Percentiles rank a stretch among this genome's conserved stretches.
Evolutionary conservation across 2,113 vertebrate genomes (phyloP).

Genomic region (Hucho hucho): DNA sequence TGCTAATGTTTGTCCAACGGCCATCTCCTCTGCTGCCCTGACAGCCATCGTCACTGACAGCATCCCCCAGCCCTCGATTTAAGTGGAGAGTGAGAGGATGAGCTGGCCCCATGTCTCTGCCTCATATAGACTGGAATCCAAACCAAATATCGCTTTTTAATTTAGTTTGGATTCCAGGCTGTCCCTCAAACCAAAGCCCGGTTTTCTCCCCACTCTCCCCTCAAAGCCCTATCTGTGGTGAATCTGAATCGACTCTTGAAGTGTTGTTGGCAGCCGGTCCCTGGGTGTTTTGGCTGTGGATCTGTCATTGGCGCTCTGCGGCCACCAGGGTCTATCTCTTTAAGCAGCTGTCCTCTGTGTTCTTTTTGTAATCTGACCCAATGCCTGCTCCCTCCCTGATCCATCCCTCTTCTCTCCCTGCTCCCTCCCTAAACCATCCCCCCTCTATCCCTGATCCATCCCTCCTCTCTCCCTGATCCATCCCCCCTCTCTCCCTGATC

Average conservation of each 20-base stretch:
- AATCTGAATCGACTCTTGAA: constrained; percentile 20
- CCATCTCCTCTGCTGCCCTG: background rate
- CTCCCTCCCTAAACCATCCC: no score
- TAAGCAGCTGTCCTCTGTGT: constrained; percentile 40
- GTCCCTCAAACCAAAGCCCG: no score
- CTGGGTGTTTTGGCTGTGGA: constrained; percentile 12
- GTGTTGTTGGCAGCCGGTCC: constrained; percentile 5
- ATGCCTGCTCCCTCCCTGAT: constrained; percentile 16
- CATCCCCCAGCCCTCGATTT: background rate
- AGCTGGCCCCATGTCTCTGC: background rate
- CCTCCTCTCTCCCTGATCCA: no score
- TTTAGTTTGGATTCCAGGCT: background rate
- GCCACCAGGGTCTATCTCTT: background rate
- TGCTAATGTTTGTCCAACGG: background rate
- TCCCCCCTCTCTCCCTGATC: no score
- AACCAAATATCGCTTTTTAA: background rate
- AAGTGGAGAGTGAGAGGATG: constrained; percentile 13
- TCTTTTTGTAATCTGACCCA: constrained; percentile 39
- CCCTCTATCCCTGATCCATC: no score
- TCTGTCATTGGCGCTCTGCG: constrained; percentile 22
- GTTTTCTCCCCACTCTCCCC: constrained; percentile 7
- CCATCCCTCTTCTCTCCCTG: background rate
- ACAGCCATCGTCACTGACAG: background rate
- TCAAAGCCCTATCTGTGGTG: constrained; percentile 26
- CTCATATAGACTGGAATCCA: no score